Base-by-base conservation (phyloP, 92 coral and sea anemone species). In the Virgularia gustaviana region DNA sequence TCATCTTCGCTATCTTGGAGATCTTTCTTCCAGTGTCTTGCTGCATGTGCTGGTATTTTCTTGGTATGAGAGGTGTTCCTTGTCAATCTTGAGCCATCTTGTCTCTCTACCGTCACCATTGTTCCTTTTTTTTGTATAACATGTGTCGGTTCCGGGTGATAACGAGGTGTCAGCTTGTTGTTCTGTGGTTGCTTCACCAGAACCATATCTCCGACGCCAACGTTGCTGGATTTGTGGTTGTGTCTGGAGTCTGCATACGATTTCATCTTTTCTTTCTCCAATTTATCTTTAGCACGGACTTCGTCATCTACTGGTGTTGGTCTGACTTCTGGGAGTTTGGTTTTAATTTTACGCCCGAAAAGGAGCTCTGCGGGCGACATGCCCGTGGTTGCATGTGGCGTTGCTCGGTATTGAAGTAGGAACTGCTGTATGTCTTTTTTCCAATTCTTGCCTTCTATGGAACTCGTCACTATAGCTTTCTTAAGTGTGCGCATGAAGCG, bases 331-430 rank as follows among this genome's bases (percentile, higher is more conserved):
- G 78, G 67, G 33, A 72, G 78, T 30, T 56, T 57, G 18, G 78
- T 72, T 3, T 66, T 33, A 54, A 71, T 71, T 36, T 54, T 8
- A 52, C 77, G 52, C 34, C 77, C 33, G 55, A 39, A 56, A 10
- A 72, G 9, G 36, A 57, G 33, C 4, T 72, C 78, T 37, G 66
- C 67, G 13, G 75, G 75, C 13, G 81, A 77, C 11, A 27, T 77
- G 64, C 57, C 56, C 2, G 81, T 77, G 33, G 81, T 53, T 15
- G 67, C 0, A 13, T 77, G 75, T 3, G 81, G 67, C 49, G 81
- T 77, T 7, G 81, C 81, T 0, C 81, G 65, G 45, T 77, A 77
- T 18, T 77, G 81, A 27, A 55, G 81, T 39, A 77, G 81, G 41
- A 77, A 77, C 35, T 65, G 63, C 33, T 54, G 55, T 16, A 65